Percentiles rank a stretch among this genome's conserved stretches.
phyloP scores from a whole-genome alignment of 2,113 vertebrate genomes.

The Carassius gibelio region DNA sequence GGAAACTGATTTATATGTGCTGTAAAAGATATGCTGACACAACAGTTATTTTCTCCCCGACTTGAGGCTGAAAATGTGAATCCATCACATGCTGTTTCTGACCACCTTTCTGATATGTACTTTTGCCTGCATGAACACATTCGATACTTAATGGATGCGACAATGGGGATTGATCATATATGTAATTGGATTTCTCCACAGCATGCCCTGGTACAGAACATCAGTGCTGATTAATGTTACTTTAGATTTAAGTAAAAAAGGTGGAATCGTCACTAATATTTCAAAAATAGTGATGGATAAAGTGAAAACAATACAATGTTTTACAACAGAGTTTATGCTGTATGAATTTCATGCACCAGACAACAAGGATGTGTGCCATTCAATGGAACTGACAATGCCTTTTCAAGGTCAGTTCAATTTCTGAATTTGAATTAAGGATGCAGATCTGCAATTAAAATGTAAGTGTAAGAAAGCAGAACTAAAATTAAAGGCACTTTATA shows the following conservation, averaged over 20 bases:
- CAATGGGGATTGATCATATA: conserved; percentile 42
- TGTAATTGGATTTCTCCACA: conserved; percentile 38
- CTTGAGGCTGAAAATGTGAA: conserved; percentile 12
- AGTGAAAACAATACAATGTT: background rate
- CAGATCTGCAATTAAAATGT: background rate
- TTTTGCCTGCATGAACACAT: background rate
- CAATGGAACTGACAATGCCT: background rate
- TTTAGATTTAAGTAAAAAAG: conserved; percentile 8
- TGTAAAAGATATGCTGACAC: conserved; percentile 2
- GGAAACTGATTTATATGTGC: conserved; percentile 3
- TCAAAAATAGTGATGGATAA: background rate
- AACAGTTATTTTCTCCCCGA: background rate
- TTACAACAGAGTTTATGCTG: background rate
- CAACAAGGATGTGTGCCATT: background rate
- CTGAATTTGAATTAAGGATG: background rate
- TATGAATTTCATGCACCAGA: background rate
- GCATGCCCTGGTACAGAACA: conserved; percentile 15
- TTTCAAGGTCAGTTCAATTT: background rate
- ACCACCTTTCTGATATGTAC: conserved; percentile 4
- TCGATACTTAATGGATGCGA: conserved; percentile 36
- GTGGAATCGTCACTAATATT: background rate
- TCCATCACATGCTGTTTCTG: conserved; percentile 3
- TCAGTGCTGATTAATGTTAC: conserved; percentile 41
- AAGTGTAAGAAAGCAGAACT: background rate
- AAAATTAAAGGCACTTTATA: background rate